A percentile compares a stretch with the other conserved stretches of the same genome.
Conservation (phyloP, 2,888 invertebrate species). For the Drosophila borealis region DNA sequence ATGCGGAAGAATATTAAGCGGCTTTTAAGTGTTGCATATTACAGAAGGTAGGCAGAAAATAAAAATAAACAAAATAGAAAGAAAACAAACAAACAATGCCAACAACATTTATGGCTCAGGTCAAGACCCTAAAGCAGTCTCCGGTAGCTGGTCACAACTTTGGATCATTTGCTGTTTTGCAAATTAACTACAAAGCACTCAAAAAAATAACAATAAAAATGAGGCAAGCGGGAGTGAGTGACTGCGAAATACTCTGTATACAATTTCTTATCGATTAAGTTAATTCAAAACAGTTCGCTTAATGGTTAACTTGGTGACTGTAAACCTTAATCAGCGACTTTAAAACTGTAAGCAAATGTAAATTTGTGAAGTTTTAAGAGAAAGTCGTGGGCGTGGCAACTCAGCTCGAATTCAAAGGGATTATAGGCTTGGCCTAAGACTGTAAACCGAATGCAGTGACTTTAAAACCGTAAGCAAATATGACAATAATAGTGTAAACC, state of each 20-base stretch:
- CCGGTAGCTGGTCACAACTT: constrained; percentile 11
- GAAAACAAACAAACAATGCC: constrained; percentile 10
- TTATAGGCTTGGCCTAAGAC: too few relatives aligned
- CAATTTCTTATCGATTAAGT: too few relatives aligned
- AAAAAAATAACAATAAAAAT: background rate
- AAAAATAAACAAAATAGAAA: constrained; percentile 11
- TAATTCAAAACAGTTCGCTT: too few relatives aligned
- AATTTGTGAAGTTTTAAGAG: too few relatives aligned
- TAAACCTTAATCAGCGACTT: too few relatives aligned
- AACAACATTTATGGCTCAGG: constrained; percentile 6
- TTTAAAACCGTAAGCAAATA: too few relatives aligned
- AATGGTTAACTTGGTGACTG: too few relatives aligned
- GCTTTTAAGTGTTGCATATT: constrained; percentile 73
- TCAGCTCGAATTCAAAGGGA: too few relatives aligned
- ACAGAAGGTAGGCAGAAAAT: constrained; percentile 27
- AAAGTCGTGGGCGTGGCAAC: too few relatives aligned
- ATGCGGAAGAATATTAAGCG: constrained; percentile 79
- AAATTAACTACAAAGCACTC: constrained; percentile 59
- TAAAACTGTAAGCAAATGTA: too few relatives aligned
- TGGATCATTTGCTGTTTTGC: constrained; percentile 57
- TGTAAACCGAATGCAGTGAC: too few relatives aligned
- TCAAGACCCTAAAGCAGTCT: constrained; percentile 9
- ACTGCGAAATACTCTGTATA: background rate
- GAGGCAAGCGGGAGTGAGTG: background rate
- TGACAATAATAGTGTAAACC: too few relatives aligned